phyloP scores from a whole-genome alignment of 2,888 invertebrate species.

The Calameuta filiformis region DNA sequence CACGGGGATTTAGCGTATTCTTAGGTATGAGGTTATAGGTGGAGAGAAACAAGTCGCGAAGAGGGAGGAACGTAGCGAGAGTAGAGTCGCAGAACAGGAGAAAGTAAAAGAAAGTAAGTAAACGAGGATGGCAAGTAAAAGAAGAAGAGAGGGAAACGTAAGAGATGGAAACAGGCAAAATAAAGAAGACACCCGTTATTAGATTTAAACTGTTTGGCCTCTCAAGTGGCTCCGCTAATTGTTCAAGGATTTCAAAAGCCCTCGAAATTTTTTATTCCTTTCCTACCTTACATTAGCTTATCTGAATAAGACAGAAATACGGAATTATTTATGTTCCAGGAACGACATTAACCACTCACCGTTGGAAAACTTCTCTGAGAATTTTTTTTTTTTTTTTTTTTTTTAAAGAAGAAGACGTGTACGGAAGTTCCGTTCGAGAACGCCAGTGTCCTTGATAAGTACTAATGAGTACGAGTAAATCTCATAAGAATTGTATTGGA shows the following conservation, averaged over 20 bases:
- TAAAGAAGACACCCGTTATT: constrained; percentile 42
- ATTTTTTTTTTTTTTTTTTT: not conserved
- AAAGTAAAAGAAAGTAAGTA: constrained; percentile 13
- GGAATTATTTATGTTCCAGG: not conserved
- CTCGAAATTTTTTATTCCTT: constrained; percentile 26
- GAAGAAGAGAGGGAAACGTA: not conserved
- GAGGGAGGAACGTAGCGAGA: constrained; percentile 6
- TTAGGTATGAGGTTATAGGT: not conserved
- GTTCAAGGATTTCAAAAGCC: constrained; percentile 27
- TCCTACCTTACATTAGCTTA: not conserved
- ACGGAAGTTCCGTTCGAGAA: no score
- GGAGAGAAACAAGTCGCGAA: constrained; percentile 6
- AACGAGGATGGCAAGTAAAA: no score
- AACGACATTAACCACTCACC: not conserved
- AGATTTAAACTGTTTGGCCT: constrained; percentile 51
- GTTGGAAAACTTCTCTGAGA: not conserved
- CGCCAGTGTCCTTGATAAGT: no score
- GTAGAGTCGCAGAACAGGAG: not conserved
- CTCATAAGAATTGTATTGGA: no score
- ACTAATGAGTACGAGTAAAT: no score
- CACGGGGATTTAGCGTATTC: no score
- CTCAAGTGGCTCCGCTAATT: constrained; percentile 44
- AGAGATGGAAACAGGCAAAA: constrained; percentile 17
- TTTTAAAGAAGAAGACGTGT: not conserved
- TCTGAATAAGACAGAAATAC: no score